A percentile compares a stretch with the other conserved stretches of the same genome.
Conservation (phyloP, 2,888 invertebrate genomes). For the Campoletis raptor region DNA sequence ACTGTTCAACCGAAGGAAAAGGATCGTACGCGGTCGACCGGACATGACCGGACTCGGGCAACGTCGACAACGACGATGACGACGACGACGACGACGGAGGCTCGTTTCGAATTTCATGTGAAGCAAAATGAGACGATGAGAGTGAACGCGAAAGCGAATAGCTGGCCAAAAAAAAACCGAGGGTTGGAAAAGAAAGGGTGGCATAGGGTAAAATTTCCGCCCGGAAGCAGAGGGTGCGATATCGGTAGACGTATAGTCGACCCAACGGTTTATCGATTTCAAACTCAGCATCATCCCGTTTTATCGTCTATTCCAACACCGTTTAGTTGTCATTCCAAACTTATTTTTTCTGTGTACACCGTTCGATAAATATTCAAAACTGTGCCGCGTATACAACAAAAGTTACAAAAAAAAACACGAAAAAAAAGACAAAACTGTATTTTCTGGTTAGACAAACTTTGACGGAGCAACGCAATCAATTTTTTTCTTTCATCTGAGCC, state of each 20-base stretch:
- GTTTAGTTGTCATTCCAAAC: slow-evolving; percentile 18
- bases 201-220: slow-evolving; percentile 31
- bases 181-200: slow-evolving; percentile 26
- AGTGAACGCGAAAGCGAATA: slow-evolving; percentile 3
- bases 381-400: background rate
- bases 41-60: slow-evolving; percentile 49
- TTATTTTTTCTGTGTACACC: background rate
- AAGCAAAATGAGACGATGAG: slow-evolving; percentile 41
- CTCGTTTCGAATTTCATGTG: slow-evolving; percentile 62
- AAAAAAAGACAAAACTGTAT: background rate
- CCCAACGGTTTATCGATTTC: slow-evolving; percentile 75
- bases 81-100: slow-evolving; percentile 55
- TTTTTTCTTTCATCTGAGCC: background rate
- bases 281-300: slow-evolving; percentile 49
- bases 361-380: background rate
- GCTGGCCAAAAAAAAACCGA: background rate
- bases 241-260: slow-evolving; percentile 63
- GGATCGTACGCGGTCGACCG: slow-evolving; percentile 65
- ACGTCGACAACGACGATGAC: slow-evolving; percentile 54
- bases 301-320: slow-evolving; percentile 60
- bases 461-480: background rate
- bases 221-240: slow-evolving; percentile 68
- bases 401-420: background rate
- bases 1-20: slow-evolving; percentile 60
- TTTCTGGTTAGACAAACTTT: background rate